Base-by-base conservation (phyloP, 2,888 invertebrate species). In the Tanytarsus gracilentus region DNA sequence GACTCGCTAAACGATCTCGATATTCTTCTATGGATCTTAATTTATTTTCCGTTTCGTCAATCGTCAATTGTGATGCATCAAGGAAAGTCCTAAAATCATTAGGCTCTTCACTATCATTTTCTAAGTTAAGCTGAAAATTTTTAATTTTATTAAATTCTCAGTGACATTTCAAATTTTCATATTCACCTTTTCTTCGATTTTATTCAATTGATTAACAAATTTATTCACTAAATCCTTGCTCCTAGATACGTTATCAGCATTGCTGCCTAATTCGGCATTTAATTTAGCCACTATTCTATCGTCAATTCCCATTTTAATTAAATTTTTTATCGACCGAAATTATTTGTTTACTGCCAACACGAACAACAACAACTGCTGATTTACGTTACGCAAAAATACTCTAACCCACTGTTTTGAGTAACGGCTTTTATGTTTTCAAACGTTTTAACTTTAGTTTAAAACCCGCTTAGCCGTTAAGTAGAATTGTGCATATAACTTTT, bases 71-170 rank as follows among this genome's bases (percentile, higher is more conserved):
- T 8, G 85, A 81, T 65, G 78, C 79, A 63, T 78, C 75, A n/a
- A 86, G 73, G 1, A 82, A 80, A n/a, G 77, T 72, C 65, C 81
- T 78, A 40, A 85, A 75, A 67, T 79, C 81, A 14, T 81, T 79
- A 2, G 81, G 79, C n/a, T 81, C 80, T 66, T 82, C 21, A 18
- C 9, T 79, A 64, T 76, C 76, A 65, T 81, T 82, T 11, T 78
- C 79, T 67, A 81, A 71, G 64, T 81, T 78, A 27, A 87, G 69
- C 86, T 87, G 67, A 23, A 65, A 67, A 65, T 62, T 62, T 26
- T 56, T 36, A 40, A 40, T 30, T 29, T 49, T 7, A 55, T 18
- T 36, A 50, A 51, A 62, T 59, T 25, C 51, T 44, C 56, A 36
- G 30, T 1, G 1, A 18, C n/a, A 4, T 40, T 21, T 40, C 21